Evolutionary conservation across 2,797 vertebrate genomes (phyloP), one percentile per base, ranked within the genome.

Genomic region (Chromobotia macracanthus): DNA sequence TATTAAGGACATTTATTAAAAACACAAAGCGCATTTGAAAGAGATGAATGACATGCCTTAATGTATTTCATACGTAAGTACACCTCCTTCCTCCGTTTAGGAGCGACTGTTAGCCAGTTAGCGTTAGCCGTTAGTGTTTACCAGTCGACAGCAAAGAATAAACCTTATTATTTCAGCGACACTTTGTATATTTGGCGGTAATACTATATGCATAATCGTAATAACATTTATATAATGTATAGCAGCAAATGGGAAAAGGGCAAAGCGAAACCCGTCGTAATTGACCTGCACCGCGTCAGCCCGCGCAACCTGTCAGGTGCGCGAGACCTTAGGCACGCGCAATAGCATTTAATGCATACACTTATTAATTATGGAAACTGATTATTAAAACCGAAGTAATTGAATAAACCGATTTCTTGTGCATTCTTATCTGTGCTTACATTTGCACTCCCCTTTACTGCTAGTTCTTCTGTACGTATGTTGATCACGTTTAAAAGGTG

Each of bases 41-140:
- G 19, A 41, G n/a, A 69, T 51, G 64, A 84, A 79, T 56, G 87
- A 88, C 63, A 91, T 88, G 90, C 8, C 83, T 90, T 91, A 86
- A 92, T 90, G 87, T 89, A 87, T 90, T 90, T 88, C 68, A 90
- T 89, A 82, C 89, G 90, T 91, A 82, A 92, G 90, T 91, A 82
- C n/a, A 11, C 72, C 0, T 51, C 0, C 9, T 79, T 15, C 58
- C 56, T 44, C 66, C 60, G 67, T 64, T 18, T 19, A 80, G 69
- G 48, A 18, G 4, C n/a, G 63, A 28, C 77, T 74, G 80, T 74
- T 82, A 63, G 66, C 44, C 64, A 63, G 70, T 65, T 80, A 78
- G 74, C 75, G 28, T 79, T 77, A 80, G 76, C 69, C 55, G 41
- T 35, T 55, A 48, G 75, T 68, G 23, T 79, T 82, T 75, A 74